Evolutionary conservation across 2,113 vertebrate species (phyloP).

Genomic region (Charina bottae): DNA sequence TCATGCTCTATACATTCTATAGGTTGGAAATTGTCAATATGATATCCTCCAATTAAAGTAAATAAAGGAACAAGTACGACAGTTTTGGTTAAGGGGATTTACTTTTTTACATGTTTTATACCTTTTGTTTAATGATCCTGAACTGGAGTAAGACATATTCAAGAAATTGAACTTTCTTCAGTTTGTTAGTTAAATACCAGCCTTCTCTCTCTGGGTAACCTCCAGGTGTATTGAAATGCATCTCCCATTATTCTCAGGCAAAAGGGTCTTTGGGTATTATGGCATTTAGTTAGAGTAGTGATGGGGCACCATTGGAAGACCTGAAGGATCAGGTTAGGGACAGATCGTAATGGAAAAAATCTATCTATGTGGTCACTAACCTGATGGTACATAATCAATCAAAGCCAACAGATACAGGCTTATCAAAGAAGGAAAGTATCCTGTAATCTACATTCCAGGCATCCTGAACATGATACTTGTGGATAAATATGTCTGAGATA

Average conservation of each 20-base stretch:
- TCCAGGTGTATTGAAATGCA: background rate
- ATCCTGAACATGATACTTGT: too few relatives aligned
- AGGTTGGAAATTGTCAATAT: background rate
- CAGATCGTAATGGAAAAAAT: background rate
- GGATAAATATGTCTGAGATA: too few relatives aligned
- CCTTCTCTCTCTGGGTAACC: background rate
- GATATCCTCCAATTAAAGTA: background rate
- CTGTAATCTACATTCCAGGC: background rate
- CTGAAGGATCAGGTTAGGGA: background rate
- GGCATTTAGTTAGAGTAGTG: background rate
- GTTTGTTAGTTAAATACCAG: background rate
- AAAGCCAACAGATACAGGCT: background rate
- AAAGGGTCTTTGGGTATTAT: background rate
- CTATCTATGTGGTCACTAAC: background rate
- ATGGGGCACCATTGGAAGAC: background rate
- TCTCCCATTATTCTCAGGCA: background rate
- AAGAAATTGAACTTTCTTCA: background rate
- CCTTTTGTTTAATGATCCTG: background rate
- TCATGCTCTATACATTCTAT: background rate
- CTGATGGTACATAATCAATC: background rate
- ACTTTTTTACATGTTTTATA: background rate
- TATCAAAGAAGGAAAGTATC: background rate
- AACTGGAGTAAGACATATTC: background rate
- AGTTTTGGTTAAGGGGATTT: background rate
- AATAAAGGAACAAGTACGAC: background rate